A percentile compares a stretch with the other conserved stretches of the same genome.
phyloP scores from a whole-genome alignment of 2,113 vertebrate genomes.

The Pomatostomus ruficeps region DNA sequence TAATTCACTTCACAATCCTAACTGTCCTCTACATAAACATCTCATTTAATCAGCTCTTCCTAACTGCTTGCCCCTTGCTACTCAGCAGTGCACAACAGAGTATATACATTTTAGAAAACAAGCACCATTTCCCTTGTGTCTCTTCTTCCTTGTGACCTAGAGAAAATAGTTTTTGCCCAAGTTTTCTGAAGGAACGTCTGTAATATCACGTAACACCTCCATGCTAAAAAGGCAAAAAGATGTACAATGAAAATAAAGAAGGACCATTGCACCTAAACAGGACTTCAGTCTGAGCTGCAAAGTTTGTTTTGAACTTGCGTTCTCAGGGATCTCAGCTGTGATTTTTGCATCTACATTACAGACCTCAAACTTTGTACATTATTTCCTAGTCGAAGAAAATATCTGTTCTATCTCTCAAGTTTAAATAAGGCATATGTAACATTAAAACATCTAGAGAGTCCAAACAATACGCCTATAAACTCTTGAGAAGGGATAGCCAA shows the following conservation, averaged over 20 bases:
- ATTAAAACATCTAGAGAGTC: background rate
- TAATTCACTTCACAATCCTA: background rate
- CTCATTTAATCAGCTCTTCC: background rate
- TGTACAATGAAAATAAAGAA: background rate
- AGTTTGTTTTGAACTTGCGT: background rate
- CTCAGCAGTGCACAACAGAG: background rate
- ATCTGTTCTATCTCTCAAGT: background rate
- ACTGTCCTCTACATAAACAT: background rate
- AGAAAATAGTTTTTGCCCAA: background rate
- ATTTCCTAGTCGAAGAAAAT: background rate
- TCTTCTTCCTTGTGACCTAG: background rate
- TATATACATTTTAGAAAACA: background rate
- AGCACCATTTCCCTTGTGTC: background rate
- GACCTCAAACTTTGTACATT: background rate
- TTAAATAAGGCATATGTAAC: background rate
- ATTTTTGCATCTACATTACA: background rate
- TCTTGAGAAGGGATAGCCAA: background rate
- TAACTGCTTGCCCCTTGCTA: background rate
- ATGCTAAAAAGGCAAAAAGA: background rate
- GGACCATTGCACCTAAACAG: background rate
- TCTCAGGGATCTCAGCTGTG: background rate
- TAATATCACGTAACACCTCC: background rate
- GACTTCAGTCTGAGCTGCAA: background rate
- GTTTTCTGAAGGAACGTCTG: background rate
- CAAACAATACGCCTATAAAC: background rate